These are phyloP conservation scores for Phocoena sinus DNA, from an alignment of 2,113 vertebrate species.

Conservation along the genomic window DNA sequence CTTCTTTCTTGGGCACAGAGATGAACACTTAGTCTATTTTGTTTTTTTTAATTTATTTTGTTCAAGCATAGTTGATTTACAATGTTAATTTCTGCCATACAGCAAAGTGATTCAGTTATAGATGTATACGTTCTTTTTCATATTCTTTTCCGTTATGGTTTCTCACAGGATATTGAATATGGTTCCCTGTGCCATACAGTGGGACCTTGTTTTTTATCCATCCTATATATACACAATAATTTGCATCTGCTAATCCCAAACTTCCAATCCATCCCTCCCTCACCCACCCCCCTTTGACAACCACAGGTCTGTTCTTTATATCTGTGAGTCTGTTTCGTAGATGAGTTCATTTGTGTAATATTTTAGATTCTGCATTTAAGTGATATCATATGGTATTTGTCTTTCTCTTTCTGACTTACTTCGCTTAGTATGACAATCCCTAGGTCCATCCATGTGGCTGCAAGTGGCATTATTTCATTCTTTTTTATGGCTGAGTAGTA, in stretches of 20 bases:
- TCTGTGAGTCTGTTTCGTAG: background rate
- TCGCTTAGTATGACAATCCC: background rate
- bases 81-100: background rate
- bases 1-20: background rate
- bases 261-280: background rate
- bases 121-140: background rate
- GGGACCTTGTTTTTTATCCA: background rate
- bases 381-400: background rate
- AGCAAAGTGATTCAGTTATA: background rate
- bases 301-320: background rate
- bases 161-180: background rate
- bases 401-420: background rate
- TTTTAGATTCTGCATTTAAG: background rate
- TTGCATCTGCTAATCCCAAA: background rate
- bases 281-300: background rate
- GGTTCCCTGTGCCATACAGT: background rate
- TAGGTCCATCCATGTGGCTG: background rate
- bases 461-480: background rate
- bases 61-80: background rate
- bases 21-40: background rate
- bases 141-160: background rate
- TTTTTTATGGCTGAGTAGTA: background rate
- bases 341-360: background rate
- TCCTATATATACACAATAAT: background rate
- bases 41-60: background rate